Percentiles rank a stretch among this genome's conserved stretches.
These are phyloP conservation scores for Eunapius fragilis DNA, from an alignment of 37 sponge, comb jelly and placozoan species.

Conservation along the genomic window DNA sequence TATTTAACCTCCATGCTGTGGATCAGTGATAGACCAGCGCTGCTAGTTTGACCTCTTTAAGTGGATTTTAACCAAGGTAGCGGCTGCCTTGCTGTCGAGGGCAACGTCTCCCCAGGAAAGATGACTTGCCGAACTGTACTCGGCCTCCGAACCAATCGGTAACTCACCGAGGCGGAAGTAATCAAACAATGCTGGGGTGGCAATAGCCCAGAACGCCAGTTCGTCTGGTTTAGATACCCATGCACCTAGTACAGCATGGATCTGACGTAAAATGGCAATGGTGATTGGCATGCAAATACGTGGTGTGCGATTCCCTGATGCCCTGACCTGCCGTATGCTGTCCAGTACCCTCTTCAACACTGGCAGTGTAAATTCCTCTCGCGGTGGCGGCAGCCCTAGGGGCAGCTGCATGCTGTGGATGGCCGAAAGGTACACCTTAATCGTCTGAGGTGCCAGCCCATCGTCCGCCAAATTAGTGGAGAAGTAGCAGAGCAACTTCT, in stretches of 20 bases:
- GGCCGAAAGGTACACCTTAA: background rate
- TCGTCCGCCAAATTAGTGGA: background rate
- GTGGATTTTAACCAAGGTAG: conserved; percentile 2
- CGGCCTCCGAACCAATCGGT: background rate
- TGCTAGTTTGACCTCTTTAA: conserved; percentile 8
- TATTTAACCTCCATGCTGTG: no score
- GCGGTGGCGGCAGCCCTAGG: background rate
- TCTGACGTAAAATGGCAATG: background rate
- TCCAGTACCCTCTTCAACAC: background rate
- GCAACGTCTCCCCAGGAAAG: conserved; percentile 1
- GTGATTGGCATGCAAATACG: conserved; percentile 3
- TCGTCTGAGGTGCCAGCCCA: background rate
- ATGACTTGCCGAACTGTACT: no score
- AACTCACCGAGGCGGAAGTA: conserved; percentile 36
- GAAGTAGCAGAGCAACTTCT: background rate
- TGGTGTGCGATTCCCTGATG: background rate
- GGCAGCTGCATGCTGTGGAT: background rate
- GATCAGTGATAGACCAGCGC: no score
- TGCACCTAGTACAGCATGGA: background rate
- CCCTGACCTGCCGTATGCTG: no score
- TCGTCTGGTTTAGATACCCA: background rate
- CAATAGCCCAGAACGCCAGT: conserved; percentile 12
- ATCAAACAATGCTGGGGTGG: background rate
- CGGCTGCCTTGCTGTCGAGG: background rate
- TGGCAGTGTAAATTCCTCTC: background rate